Evolutionary conservation across 2,797 vertebrate species (phyloP), one percentile per base, ranked within the genome.

Genomic region (Galaxias olidus): DNA sequence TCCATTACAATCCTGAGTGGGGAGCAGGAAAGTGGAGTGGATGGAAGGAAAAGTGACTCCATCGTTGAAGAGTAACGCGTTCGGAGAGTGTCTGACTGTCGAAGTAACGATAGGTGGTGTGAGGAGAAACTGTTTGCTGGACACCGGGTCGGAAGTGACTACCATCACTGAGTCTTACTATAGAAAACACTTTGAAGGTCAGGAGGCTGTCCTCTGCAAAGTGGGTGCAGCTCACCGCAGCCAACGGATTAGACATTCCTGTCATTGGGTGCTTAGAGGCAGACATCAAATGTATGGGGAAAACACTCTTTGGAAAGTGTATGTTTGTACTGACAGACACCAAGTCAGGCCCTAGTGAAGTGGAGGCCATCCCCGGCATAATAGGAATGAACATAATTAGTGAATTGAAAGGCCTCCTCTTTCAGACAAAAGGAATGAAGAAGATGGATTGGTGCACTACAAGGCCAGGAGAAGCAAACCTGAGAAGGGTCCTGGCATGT

Each of bases 131-230:
- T 72, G 65, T 13, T 51, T 76, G 1, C 12, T 65, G 41, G 63
- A 66, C 41, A 69, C 66, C 0, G 70, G 71, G 13, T 70, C 60
- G 4, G 71, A 73, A n/a, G n/a, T n/a, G n/a, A n/a, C n/a, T n/a
- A n/a, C n/a, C n/a, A n/a, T n/a, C n/a, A n/a, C n/a, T n/a, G n/a
- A n/a, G n/a, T n/a, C n/a, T n/a, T n/a, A n/a, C n/a, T n/a, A n/a
- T n/a, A n/a, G n/a, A n/a, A n/a, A n/a, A n/a, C n/a, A n/a, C n/a
- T n/a, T n/a, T n/a, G n/a, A n/a, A n/a, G n/a, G 9, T 12, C 9
- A 50, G 3, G 7, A 10, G n/a, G 15, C n/a, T 50, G 19, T 40
- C 20, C 11, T 19, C 60, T 3, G 59, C 30, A 4, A 50, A 42
- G 13, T 61, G 59, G 59, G 47, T 62, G 8, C 8, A 11, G 8